Evolutionary conservation across 2,797 vertebrate genomes (phyloP), one percentile per base, ranked within the genome.

Genomic region (Poeciliopsis paucimaculata): DNA sequence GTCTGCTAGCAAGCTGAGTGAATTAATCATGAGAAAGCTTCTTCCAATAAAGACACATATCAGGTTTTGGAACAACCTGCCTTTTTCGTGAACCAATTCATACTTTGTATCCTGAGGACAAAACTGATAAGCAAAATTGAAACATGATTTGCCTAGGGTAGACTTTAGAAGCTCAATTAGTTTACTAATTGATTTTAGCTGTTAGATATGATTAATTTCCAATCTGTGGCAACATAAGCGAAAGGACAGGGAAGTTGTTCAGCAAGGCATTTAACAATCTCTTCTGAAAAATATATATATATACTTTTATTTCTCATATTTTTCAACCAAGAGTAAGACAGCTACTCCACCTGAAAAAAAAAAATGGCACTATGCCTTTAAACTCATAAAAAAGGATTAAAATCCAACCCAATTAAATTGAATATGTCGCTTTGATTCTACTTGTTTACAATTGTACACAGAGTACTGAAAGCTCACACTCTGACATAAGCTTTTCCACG

Each of bases 401-500:
- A n/a, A 43, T n/a, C 4, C 13, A n/a, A 43, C 23, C 11, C 41
- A 70, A 15, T 15, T 2, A 28, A 72, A 28, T 28, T 46, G 26
- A 8, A 31, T 45, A 16, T 28, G 34, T 36, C 31, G 7, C 34
- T 66, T 66, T 66, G 16, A 68, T 41, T 39, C 9, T 26, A 68
- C 8, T 53, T 53, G 51, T 53, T 53, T 26, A 18, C 36, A 71
- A 43, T n/a, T 71, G 64, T 57, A 28, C 75, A 66, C 49, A 62
- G 74, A 55, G 20, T 72, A 47, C 57, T 47, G 23, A 34, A 23
- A 41, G 72, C 45, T 46, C 9, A 28, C 5, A 75, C 49, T 51
- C 43, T 34, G 9, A 73, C 46, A 3, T 66, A 72, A 78, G 46
- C 72, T 55, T 82, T 77, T 85, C 71, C 26, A 49, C 77, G 39